phyloP scores from a whole-genome alignment of 2,113 vertebrate species.

The Pteronura brasiliensis region DNA sequence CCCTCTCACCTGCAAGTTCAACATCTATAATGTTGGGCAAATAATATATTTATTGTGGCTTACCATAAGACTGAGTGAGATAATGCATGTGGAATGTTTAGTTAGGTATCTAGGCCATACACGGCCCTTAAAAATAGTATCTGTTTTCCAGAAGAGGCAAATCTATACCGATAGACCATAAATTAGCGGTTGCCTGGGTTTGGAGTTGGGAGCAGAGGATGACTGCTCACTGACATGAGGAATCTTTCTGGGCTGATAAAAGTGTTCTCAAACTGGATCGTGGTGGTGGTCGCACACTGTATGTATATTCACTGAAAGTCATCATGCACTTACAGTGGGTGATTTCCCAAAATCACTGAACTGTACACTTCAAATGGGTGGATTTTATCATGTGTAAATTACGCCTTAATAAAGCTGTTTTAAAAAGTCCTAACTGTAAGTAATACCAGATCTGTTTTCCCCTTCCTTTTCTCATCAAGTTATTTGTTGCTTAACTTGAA shows the following conservation, averaged over 20 bases:
- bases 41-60: background rate
- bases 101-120: background rate
- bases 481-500: background rate
- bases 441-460: background rate
- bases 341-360: background rate
- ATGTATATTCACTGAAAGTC: background rate
- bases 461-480: background rate
- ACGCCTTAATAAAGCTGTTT: background rate
- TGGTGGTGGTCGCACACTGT: background rate
- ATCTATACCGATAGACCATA: background rate
- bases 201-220: background rate
- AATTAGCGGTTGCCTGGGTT: background rate
- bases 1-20: background rate
- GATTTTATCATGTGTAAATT: background rate
- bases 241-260: background rate
- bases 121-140: background rate
- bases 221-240: too few relatives aligned
- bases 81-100: background rate
- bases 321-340: background rate
- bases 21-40: background rate
- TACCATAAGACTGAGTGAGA: background rate
- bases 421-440: background rate
- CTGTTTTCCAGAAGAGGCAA: background rate
- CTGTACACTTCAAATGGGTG: background rate
- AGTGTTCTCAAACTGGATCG: background rate